Percentiles rank a stretch among this genome's conserved stretches.
Evolutionary conservation across 1,140 invertebrate genomes (phyloP).

Genomic region (Atta colombica): DNA sequence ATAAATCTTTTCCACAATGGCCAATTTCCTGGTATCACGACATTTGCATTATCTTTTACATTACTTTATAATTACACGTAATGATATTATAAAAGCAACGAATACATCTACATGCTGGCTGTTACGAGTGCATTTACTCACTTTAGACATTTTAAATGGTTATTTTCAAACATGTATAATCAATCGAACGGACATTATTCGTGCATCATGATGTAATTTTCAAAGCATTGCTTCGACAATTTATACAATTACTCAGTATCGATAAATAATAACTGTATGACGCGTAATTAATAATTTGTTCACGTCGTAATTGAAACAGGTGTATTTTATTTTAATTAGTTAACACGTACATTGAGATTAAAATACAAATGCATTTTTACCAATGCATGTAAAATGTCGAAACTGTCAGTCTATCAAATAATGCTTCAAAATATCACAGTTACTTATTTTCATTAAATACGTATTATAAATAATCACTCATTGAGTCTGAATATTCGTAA

Average conservation of each 20-base stretch:
- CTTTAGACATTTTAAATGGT: not conserved
- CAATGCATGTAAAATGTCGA: not conserved
- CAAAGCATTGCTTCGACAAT: not conserved
- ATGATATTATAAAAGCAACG: not conserved
- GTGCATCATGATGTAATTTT: constrained; percentile 10
- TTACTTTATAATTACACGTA: not conserved
- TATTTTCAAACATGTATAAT: not conserved
- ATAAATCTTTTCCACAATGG: not conserved
- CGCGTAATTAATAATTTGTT: constrained; percentile 31
- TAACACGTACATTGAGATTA: not conserved
- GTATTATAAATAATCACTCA: not conserved
- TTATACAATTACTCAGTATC: constrained; percentile 11
- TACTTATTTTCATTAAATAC: not conserved
- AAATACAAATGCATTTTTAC: constrained; percentile 16
- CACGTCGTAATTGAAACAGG: constrained; percentile 10
- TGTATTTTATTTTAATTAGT: constrained; percentile 9
- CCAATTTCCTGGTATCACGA: not conserved
- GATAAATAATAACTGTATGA: constrained; percentile 18
- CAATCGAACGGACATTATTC: not conserved
- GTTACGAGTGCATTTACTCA: not conserved
- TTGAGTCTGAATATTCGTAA: too few species aligned
- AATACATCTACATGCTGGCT: not conserved
- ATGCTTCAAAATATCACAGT: not conserved
- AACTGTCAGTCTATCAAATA: not conserved
- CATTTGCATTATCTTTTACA: not conserved